phyloP scores from a whole-genome alignment of 2,797 vertebrate genomes.

The Argentina silus region DNA sequence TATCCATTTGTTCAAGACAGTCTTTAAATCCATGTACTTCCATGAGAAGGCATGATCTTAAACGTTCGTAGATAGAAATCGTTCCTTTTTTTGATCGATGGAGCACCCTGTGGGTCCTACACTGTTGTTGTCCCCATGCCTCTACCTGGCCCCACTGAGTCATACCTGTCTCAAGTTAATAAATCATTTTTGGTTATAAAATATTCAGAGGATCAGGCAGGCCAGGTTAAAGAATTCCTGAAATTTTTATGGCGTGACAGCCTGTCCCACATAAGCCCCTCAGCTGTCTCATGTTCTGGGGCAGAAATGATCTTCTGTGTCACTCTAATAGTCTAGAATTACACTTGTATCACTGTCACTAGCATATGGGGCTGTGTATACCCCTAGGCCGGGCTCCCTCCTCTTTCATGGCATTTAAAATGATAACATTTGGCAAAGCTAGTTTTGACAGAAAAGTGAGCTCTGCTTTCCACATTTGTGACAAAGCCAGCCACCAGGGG shows the following conservation, averaged over 20 bases:
- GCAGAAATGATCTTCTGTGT: conserved; percentile 87
- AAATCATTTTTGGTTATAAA: conserved; percentile 89
- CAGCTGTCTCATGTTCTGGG: conserved; percentile 85
- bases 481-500: conserved; percentile 87
- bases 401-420: conserved; percentile 94
- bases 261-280: conserved; percentile 87
- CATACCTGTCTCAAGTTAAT: conserved; percentile 87
- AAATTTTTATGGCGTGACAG: conserved; percentile 93
- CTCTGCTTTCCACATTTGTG: conserved; percentile 78
- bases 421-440: conserved; percentile 92
- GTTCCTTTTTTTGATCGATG: conserved; percentile 59
- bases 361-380: conserved; percentile 95
- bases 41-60: not conserved
- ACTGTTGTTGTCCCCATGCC: conserved; percentile 68
- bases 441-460: conserved; percentile 87
- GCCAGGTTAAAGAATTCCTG: conserved; percentile 95
- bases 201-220: conserved; percentile 90
- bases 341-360: conserved; percentile 96
- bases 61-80: not conserved
- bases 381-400: conserved; percentile 93
- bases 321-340: conserved; percentile 96
- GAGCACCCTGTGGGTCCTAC: conserved; percentile 62
- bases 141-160: conserved; percentile 77
- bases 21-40: conserved; percentile 14
- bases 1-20: conserved; percentile 7